Base-by-base conservation (phyloP, 2,113 vertebrate species). In the Penelope pileata region DNA sequence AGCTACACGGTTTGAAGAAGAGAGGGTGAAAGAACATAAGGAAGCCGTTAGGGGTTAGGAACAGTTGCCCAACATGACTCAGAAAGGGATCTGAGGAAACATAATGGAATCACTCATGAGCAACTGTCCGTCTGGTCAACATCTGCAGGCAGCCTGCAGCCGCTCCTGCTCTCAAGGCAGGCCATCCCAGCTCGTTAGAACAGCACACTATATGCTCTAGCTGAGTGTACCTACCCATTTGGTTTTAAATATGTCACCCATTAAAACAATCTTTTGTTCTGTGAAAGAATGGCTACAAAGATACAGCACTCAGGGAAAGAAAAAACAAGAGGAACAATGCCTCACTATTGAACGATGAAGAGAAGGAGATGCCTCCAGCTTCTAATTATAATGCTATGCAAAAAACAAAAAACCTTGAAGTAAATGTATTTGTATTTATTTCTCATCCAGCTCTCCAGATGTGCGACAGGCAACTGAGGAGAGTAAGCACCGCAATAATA, bases 21-120 rank as follows among this genome's bases (percentile, higher is more conserved):
- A 63, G 36, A 15, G 2, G 42, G 15, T 58, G 47, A 45, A 32
- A 47, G 54, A 93, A 54, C 93, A 94, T 74, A 45, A 94, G 95
- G 91, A 95, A 95, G 24, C 67, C 67, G 91, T 94, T 90, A 93
- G 63, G 53, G 45, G n/a, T 51, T 66, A 43, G 59, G 54, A 96
- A 23, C 89, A 24, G 68, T 90, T 80, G 50, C 91, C 78, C 78
- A 92, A 69, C 18, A 3, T 32, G 36, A 48, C 75, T 95, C 59
- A 58, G 21, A 91, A 79, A 86, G 54, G 45, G 85, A 95, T 74
- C 82, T 88, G 43, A 90, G 18, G 60, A 75, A 91, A 68, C 40
- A 77, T 83, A 86, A 93, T 50, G 48, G 91, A 90, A 94, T 79
- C 78, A 70, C 87, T 92, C 59, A 85, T 11, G 68, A 95, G 83